Base-by-base conservation (phyloP, 2,797 vertebrate genomes). In the Mormyrops attenuatus region DNA sequence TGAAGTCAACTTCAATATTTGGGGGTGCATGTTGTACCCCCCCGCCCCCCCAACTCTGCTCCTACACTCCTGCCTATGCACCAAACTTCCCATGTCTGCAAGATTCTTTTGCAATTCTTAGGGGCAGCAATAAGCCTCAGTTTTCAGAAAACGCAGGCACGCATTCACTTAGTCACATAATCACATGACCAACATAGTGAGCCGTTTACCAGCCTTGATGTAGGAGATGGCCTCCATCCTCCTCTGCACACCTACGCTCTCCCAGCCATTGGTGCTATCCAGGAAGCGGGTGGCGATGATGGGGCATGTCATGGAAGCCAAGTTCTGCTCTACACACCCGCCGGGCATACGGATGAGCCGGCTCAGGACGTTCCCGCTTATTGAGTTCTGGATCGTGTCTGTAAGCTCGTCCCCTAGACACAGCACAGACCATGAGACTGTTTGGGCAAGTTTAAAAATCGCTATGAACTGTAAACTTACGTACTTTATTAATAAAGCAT, bases 301-400 rank as follows among this genome's bases (percentile, higher is more conserved):
- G 17, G 89, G 77, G 49, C 6, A 53, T 7, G 80, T 63, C 77
- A 89, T 89, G 80, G 38, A 41, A 49, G 53, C 82, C n/a, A 89
- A 9, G 15, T 89, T 89, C 89, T 89, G 89, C 53, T 89, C 80
- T 26, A 86, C 89, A 85, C 41, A 85, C 82, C 89, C 89, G 0
- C 80, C 52, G 85, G 82, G 89, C 69, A 57, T 80, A 6, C 3
- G 26, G 6, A 89, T 80, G 88, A 89, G 88, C 5, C 0, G 0
- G 1, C 0, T 47, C 30, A 89, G 50, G 7, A 69, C 49, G 8
- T 30, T 8, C 7, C 66, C 88, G 3, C 73, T 55, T 20, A 89
- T 52, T 15, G 88, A 49, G 73, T 89, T 80, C 15, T 49, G 7
- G 6, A 89, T 22, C 17, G 88, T 89, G 47, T 89, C 88, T 3